These are phyloP conservation scores for Naso thynnoides DNA, from an alignment of 2,797 vertebrate species.

Conservation along the genomic window DNA sequence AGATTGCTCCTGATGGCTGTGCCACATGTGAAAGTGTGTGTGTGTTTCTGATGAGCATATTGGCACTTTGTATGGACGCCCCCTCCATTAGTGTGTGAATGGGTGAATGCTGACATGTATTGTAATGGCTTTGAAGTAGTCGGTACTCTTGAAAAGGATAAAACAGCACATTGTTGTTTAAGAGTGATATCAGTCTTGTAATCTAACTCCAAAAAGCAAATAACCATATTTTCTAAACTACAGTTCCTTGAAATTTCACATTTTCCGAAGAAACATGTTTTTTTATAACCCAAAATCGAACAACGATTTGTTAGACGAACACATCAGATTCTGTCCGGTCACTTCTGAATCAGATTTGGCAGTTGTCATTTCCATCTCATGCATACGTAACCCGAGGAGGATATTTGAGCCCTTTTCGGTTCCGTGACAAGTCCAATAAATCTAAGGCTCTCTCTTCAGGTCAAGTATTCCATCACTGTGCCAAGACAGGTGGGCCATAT, in stretches of 20 bases:
- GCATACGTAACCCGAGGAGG: slow-evolving; percentile 51
- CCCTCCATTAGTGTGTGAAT: no score
- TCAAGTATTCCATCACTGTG: slow-evolving; percentile 75
- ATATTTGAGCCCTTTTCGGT: slow-evolving; percentile 58
- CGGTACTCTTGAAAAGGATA: no score
- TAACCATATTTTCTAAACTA: not conserved
- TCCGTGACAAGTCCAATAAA: slow-evolving; percentile 76
- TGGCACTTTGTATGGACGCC: no score
- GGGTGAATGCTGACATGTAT: no score
- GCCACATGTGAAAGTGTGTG: no score
- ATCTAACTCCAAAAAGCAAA: not conserved
- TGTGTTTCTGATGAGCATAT: no score
- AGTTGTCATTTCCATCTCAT: slow-evolving; percentile 60
- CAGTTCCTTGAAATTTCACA: not conserved
- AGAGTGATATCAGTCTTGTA: not conserved
- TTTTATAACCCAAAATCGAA: not conserved
- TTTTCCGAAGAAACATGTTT: not conserved
- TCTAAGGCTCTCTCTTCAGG: slow-evolving; percentile 65
- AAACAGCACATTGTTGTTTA: no score
- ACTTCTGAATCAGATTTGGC: slow-evolving; percentile 9
- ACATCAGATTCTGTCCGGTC: not conserved
- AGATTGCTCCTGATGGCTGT: no score
- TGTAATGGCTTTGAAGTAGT: no score
- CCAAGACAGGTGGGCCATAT: slow-evolving; percentile 70
- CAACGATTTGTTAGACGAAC: not conserved